These are phyloP conservation scores for Oreochromis tanganicae DNA, from an alignment of 2,113 vertebrate species.

Conservation along the genomic window DNA sequence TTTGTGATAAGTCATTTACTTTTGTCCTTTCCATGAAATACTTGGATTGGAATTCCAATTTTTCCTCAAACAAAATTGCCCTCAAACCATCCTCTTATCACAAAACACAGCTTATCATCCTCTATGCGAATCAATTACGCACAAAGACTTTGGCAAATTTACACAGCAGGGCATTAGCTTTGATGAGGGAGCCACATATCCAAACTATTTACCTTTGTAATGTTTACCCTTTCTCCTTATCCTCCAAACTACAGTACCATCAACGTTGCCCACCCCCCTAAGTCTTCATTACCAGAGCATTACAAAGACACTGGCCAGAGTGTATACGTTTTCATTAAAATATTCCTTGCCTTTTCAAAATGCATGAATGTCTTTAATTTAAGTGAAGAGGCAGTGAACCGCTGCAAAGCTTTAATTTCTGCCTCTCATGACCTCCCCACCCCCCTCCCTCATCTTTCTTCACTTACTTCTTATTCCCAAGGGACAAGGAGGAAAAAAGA, in stretches of 20 bases:
- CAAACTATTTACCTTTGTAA: slow-evolving; percentile 45
- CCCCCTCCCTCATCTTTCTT: neutral
- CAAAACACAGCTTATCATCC: slow-evolving; percentile 50
- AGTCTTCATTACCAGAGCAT: slow-evolving; percentile 32
- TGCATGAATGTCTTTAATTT: slow-evolving; percentile 53
- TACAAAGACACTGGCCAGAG: slow-evolving; percentile 34
- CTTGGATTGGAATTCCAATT: slow-evolving; percentile 30
- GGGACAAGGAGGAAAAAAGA: neutral
- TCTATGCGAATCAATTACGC: slow-evolving; percentile 55
- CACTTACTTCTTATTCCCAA: neutral
- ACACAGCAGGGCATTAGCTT: slow-evolving; percentile 51
- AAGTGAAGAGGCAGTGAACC: slow-evolving; percentile 54
- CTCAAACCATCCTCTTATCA: slow-evolving; percentile 50
- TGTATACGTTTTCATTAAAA: slow-evolving; percentile 57
- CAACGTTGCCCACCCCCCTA: neutral
- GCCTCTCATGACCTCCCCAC: slow-evolving; percentile 14
- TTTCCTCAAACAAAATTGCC: slow-evolving; percentile 46
- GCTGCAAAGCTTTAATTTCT: slow-evolving; percentile 64
- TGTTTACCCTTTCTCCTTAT: slow-evolving; percentile 58
- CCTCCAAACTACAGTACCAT: slow-evolving; percentile 27
- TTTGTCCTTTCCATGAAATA: slow-evolving; percentile 46
- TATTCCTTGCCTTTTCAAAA: slow-evolving; percentile 35
- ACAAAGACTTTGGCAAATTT: slow-evolving; percentile 57
- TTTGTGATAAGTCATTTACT: slow-evolving; percentile 46
- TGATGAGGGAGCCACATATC: slow-evolving; percentile 49